Conservation (phyloP, 2,113 vertebrate species). For the Hystrix cristata region DNA sequence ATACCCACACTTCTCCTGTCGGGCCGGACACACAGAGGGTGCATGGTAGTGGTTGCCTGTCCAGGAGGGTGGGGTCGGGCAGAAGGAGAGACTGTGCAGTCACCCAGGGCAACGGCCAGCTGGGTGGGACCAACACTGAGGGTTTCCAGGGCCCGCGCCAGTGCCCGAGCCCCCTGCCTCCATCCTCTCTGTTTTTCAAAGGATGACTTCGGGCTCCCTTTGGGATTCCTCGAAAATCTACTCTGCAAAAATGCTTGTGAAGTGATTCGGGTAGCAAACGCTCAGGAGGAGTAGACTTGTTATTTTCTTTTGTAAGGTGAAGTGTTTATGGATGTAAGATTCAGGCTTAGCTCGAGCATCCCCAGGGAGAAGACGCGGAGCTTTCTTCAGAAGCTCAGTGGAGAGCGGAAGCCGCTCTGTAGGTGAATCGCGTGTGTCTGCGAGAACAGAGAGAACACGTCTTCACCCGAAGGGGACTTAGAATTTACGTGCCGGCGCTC, state of each 20-base stretch:
- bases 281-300: background rate
- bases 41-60: background rate
- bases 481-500: background rate
- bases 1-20: background rate
- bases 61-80: background rate
- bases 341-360: background rate
- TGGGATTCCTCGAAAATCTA: background rate
- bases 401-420: background rate
- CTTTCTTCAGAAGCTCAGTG: background rate
- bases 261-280: background rate
- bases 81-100: background rate
- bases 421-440: background rate
- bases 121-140: accelerated
- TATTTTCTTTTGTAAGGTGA: conserved; percentile 12
- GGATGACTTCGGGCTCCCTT: background rate
- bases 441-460: background rate
- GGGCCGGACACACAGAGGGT: background rate
- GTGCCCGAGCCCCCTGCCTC: background rate
- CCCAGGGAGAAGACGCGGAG: background rate
- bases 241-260: background rate
- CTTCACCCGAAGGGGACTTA: background rate
- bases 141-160: accelerated
- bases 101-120: background rate
- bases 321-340: background rate
- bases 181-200: background rate